Base-by-base conservation (phyloP, 2,888 invertebrate species). In the Metacarcinus magister region DNA sequence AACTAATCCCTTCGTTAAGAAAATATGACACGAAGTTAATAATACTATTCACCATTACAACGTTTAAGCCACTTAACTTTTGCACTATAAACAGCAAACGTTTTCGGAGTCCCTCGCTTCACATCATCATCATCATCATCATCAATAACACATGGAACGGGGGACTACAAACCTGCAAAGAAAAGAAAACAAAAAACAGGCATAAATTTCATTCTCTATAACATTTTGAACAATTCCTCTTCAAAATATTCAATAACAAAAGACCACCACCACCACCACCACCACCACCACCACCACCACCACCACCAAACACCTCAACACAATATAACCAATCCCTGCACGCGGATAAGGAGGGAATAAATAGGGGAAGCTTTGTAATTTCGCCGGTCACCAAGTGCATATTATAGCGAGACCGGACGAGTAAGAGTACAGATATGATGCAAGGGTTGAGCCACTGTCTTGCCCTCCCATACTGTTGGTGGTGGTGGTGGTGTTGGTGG, bases 361-460 rank as follows among this genome's bases (percentile, higher is more conserved):
- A 67, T 67, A 67, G n/a, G n/a, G 67, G 67, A n/a, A n/a, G n/a
- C 67, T 67, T 67, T 67, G n/a, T 67, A n/a, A 67, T 67, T n/a
- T 67, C 16, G n/a, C n/a, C 67, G 67, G n/a, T 4, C 2, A n/a
- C 67, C n/a, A n/a, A n/a, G 67, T n/a, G n/a, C 7, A n/a, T 67
- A n/a, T 67, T 67, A 67, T 5, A 67, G 67, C 67, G 7, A 67
- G n/a, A 67, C 16, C 2, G 7, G 67, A 67, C 67, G n/a, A 67
- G n/a, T n/a, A n/a, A 67, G 67, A n/a, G 19, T n/a, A 67, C n/a
- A 67, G n/a, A n/a, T 19, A 19, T 67, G n/a, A 67, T 67, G 67
- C n/a, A n/a, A 13, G 10, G 54, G 54, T 54, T 19, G 19, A 54
- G 67, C 7, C 67, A n/a, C 67, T 67, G 67, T n/a, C 75, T 7